Conservation (phyloP, 2,888 invertebrate species). For the Cryptus viduatorius region DNA sequence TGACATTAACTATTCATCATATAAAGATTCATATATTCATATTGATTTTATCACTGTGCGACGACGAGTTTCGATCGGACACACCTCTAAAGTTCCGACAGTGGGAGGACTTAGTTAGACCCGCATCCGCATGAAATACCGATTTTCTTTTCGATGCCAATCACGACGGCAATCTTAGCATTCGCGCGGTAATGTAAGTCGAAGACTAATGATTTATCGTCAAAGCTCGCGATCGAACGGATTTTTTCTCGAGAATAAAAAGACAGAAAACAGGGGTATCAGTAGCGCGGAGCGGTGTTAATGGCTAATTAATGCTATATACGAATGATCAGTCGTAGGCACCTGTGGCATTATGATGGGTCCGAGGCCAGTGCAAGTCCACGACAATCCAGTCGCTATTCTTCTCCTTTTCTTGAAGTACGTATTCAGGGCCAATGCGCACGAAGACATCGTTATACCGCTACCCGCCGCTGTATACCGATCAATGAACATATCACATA, state of each 20-base stretch:
- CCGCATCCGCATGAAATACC: neutral
- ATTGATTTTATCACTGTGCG: neutral
- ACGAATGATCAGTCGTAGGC: constrained; percentile 34
- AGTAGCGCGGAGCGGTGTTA: neutral
- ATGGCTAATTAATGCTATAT: constrained; percentile 33
- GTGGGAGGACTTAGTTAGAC: neutral
- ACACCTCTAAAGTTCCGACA: neutral
- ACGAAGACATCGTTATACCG: constrained; percentile 89
- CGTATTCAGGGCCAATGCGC: constrained; percentile 90
- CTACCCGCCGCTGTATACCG: constrained; percentile 87
- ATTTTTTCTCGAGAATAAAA: neutral
- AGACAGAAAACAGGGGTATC: neutral
- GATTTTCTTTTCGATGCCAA: too few species aligned
- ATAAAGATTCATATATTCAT: neutral
- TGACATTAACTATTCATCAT: neutral
- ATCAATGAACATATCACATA: constrained; percentile 40
- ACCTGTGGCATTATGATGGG: constrained; percentile 90
- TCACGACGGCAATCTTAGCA: too few species aligned
- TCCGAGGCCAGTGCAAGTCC: constrained; percentile 90
- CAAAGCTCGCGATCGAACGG: neutral
- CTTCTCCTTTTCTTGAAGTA: constrained; percentile 90
- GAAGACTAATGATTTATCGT: neutral
- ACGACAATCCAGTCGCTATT: constrained; percentile 90
- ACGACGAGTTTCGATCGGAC: neutral
- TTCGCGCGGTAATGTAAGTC: neutral